Evolutionary conservation across 92 coral and sea anemone genomes (phyloP).

Genomic region (Phenganax stokvisi): DNA sequence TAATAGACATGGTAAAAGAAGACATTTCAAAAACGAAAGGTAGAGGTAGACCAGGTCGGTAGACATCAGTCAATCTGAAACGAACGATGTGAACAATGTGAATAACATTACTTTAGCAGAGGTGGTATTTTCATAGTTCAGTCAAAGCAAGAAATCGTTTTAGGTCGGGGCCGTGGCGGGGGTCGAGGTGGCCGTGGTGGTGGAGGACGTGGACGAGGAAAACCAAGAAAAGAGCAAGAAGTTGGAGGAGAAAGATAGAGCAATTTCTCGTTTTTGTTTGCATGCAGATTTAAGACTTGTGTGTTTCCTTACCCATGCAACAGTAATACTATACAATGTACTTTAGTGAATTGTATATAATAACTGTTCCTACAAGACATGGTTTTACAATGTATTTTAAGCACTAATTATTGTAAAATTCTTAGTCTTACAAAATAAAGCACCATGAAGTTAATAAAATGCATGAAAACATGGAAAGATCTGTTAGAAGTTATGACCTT

Average conservation of each 20-base stretch:
- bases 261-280: background rate
- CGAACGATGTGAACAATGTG: background rate
- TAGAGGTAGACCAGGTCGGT: conserved; percentile 50
- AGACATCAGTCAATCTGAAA: background rate
- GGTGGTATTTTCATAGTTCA: background rate
- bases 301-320: too few species aligned
- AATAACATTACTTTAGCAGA: background rate
- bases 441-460: too few species aligned
- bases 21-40: conserved; percentile 72
- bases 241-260: conserved; percentile 42
- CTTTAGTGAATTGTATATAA: too few species aligned
- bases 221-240: conserved; percentile 53
- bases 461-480: too few species aligned
- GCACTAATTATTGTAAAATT: too few species aligned
- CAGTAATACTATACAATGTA: too few species aligned
- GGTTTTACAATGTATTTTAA: too few species aligned
- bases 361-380: too few species aligned
- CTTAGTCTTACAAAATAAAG: too few species aligned
- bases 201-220: conserved; percentile 55
- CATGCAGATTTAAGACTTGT: background rate
- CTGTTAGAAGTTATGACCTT: too few species aligned
- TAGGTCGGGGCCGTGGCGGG: conserved; percentile 70
- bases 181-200: conserved; percentile 65
- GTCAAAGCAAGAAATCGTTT: background rate
- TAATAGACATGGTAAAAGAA: conserved; percentile 94